Conservation (phyloP, 2,888 invertebrate species). For the Aricia artaxerxes region DNA sequence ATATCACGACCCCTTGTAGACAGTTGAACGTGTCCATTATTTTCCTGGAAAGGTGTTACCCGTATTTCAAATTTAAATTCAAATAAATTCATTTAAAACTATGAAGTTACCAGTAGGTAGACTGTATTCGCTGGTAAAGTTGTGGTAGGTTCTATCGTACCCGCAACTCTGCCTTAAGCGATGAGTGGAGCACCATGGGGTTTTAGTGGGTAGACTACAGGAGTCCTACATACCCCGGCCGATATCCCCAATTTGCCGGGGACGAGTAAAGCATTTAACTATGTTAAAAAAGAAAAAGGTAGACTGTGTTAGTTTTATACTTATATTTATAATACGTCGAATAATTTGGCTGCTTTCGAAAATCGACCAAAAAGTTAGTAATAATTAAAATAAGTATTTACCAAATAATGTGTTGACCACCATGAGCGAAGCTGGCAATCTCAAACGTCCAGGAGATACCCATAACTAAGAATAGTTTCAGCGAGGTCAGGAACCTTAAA, state of each 20-base stretch:
- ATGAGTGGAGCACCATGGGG: too few relatives aligned
- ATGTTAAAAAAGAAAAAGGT: too few relatives aligned
- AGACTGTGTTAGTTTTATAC: too few relatives aligned
- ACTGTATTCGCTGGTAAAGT: too few relatives aligned
- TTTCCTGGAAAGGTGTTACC: slow-evolving; percentile 67
- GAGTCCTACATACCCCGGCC: too few relatives aligned
- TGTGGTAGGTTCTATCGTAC: too few relatives aligned
- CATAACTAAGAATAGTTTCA: slow-evolving; percentile 85
- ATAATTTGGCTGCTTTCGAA: neutral
- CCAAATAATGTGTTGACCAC: slow-evolving; percentile 66
- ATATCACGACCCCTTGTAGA: slow-evolving; percentile 83
- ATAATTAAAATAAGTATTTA: slow-evolving; percentile 45
- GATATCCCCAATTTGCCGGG: too few relatives aligned
- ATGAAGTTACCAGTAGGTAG: too few relatives aligned
- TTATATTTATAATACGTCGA: neutral
- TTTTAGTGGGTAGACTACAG: too few relatives aligned
- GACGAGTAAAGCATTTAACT: too few relatives aligned
- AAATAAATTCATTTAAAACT: too few relatives aligned
- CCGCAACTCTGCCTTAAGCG: too few relatives aligned
- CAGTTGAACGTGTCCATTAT: slow-evolving; percentile 83
- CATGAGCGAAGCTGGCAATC: slow-evolving; percentile 77
- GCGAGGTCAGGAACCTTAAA: slow-evolving; percentile 81
- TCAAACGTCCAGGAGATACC: slow-evolving; percentile 87
- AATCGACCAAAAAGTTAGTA: neutral
- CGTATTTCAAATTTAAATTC: neutral